A percentile compares a stretch with the other conserved stretches of the same genome.
Evolutionary conservation across 92 coral and sea anemone genomes (phyloP).

Genomic region (Actinostola sp.): DNA sequence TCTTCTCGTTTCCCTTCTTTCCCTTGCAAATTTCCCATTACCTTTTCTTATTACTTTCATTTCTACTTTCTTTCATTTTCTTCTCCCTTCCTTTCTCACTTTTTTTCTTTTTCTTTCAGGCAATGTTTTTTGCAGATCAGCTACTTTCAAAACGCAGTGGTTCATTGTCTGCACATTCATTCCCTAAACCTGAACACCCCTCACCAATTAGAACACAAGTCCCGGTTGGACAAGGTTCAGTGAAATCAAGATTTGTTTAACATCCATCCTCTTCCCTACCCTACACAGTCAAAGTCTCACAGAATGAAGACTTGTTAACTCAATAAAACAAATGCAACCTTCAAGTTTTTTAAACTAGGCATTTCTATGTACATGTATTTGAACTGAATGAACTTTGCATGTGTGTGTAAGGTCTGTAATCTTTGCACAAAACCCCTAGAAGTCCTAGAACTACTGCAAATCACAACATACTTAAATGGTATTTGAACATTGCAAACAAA

Average conservation of each 20-base stretch:
- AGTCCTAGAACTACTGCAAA: too few relatives aligned
- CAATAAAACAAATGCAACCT: too few relatives aligned
- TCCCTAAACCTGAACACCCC: constrained; percentile 53
- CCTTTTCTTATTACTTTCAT: too few relatives aligned
- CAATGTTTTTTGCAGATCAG: constrained; percentile 99
- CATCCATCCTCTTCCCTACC: too few relatives aligned
- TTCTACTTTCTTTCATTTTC: neutral
- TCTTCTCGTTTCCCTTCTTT: neutral
- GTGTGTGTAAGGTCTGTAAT: too few relatives aligned
- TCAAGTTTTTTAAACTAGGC: too few relatives aligned
- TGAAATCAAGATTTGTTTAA: constrained; percentile 7
- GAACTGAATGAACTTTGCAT: too few relatives aligned
- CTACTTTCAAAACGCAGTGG: constrained; percentile 71
- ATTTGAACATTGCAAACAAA: too few relatives aligned
- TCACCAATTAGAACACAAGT: constrained; percentile 85
- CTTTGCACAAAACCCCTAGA: too few relatives aligned
- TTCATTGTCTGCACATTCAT: constrained; percentile 64
- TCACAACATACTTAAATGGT: too few relatives aligned
- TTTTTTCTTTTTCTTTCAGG: constrained; percentile 50
- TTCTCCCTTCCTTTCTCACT: neutral
- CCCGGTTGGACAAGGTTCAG: constrained; percentile 69
- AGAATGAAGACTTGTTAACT: neutral
- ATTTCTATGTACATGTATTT: too few relatives aligned
- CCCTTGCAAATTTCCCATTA: neutral
- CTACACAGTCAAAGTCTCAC: too few relatives aligned